Conservation (phyloP, 2,888 invertebrate genomes). For the Leucozona laternaria region DNA sequence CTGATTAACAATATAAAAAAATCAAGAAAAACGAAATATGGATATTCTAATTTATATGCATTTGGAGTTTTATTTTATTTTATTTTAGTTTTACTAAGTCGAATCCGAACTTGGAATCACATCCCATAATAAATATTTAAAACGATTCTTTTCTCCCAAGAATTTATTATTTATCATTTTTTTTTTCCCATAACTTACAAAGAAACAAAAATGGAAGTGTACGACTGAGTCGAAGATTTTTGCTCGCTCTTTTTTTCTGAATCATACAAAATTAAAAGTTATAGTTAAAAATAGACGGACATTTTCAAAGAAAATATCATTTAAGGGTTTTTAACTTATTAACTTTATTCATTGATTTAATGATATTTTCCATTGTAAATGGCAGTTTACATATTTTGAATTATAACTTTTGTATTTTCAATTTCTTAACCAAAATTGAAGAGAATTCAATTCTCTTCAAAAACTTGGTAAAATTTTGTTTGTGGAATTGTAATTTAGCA, state of each 20-base stretch:
- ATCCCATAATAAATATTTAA: not conserved
- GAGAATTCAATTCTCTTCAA: no score
- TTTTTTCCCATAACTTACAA: constrained; percentile 29
- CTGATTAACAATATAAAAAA: not conserved
- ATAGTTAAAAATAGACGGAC: no score
- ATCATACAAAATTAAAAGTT: no score
- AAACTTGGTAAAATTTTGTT: no score
- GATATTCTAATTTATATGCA: constrained; percentile 17
- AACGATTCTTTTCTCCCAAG: constrained; percentile 32
- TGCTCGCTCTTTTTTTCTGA: not conserved
- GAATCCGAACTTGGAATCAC: not conserved
- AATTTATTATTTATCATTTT: constrained; percentile 50
- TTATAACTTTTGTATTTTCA: no score
- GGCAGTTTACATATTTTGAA: no score
- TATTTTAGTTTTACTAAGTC: not conserved
- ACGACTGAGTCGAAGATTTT: not conserved
- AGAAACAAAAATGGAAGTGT: not conserved
- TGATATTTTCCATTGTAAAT: no score
- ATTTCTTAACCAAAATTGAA: no score
- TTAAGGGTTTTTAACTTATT: no score
- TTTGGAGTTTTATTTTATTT: not conserved
- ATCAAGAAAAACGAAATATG: not conserved
- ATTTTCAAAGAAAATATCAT: no score
- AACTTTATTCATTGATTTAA: no score
- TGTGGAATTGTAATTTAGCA: no score